phyloP scores from a whole-genome alignment of 2,888 invertebrate genomes.

The Nesidiocoris tenuis region DNA sequence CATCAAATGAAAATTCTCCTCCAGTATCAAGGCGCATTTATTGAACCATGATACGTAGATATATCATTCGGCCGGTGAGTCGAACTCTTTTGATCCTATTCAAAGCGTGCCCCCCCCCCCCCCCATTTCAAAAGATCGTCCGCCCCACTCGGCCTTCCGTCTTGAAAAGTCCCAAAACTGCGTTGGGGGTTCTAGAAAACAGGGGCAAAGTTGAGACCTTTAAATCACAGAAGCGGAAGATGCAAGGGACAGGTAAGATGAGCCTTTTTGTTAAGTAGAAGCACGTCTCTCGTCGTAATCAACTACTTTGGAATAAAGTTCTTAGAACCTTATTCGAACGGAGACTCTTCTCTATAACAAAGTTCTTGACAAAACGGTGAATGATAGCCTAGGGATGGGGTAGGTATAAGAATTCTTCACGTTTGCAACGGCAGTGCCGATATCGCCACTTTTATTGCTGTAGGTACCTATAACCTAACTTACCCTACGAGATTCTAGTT shows the following conservation, averaged over 20 bases:
- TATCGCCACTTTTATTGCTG: background rate
- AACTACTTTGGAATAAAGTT: conserved; percentile 41
- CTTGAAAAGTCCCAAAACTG: background rate
- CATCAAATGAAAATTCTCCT: background rate
- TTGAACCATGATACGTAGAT: no score
- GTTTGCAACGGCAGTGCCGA: background rate
- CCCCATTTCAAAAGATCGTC: background rate
- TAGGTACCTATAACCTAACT: background rate
- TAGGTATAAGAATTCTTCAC: background rate
- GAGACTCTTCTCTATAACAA: conserved; percentile 33
- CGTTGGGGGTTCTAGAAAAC: background rate
- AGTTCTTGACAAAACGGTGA: conserved; percentile 9
- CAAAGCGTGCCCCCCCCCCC: no score
- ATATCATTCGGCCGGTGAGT: background rate
- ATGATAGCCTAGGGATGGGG: conserved; percentile 6
- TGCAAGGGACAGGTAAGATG: conserved; percentile 17
- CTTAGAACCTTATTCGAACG: conserved; percentile 32
- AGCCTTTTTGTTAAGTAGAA: conserved; percentile 34
- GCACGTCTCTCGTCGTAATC: conserved; percentile 40
- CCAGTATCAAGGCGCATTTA: background rate
- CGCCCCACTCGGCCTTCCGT: background rate
- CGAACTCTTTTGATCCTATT: background rate
- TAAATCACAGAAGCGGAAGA: conserved; percentile 26
- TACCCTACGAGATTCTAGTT: no score
- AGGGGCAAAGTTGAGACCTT: conserved; percentile 3